Conservation (phyloP, 2,797 vertebrate genomes). For the Acanthurus lineatus region DNA sequence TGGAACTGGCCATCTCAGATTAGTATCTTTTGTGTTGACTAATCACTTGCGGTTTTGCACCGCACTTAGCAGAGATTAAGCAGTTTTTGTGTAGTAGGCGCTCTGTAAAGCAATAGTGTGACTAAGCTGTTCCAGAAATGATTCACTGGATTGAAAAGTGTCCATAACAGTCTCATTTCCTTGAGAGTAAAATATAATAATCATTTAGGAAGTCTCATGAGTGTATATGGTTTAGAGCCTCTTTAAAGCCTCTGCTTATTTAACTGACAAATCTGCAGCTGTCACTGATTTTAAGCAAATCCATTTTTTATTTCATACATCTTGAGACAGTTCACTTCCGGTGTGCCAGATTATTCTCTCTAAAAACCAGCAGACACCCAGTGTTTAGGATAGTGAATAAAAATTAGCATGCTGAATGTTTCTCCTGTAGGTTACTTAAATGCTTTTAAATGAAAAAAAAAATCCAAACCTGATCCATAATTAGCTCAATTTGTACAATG, state of each 20-base stretch:
- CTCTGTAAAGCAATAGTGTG: slow-evolving; percentile 22
- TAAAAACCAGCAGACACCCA: neutral
- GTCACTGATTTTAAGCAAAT: neutral
- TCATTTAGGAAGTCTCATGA: neutral
- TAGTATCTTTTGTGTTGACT: slow-evolving; percentile 19
- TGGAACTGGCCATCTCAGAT: slow-evolving; percentile 4
- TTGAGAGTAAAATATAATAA: neutral
- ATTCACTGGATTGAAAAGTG: slow-evolving; percentile 5
- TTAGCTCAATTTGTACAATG: neutral
- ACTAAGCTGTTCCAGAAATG: slow-evolving; percentile 20
- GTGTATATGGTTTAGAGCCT: too few relatives aligned
- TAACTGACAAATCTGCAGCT: slow-evolving; percentile 2
- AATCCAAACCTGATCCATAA: neutral
- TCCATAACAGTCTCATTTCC: slow-evolving; percentile 5
- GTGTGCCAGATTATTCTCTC: neutral
- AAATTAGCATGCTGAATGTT: neutral
- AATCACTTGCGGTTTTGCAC: slow-evolving; percentile 24
- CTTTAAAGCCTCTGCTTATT: neutral
- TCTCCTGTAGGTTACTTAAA: neutral
- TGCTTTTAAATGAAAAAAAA: neutral
- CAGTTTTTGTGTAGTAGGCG: slow-evolving; percentile 11
- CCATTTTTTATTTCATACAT: neutral
- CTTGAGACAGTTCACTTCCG: neutral
- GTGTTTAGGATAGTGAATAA: neutral
- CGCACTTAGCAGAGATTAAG: slow-evolving; percentile 34